Conservation (phyloP, 2,797 vertebrate genomes). For the Molossus molossus region DNA sequence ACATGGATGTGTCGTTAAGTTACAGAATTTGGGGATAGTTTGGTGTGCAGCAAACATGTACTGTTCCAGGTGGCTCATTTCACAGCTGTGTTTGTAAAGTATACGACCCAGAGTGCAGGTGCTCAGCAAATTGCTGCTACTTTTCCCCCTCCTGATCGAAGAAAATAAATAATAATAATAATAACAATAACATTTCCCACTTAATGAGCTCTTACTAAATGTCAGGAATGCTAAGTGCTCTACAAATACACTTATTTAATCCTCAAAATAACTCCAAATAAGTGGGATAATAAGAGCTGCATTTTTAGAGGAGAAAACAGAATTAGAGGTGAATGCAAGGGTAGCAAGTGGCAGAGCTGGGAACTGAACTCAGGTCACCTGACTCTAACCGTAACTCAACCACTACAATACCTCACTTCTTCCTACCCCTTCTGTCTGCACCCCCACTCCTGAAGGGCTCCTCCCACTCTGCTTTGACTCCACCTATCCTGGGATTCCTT, state of each 20-base stretch:
- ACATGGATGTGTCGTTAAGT: background rate
- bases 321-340: background rate
- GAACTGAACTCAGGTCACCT: background rate
- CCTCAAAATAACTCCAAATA: constrained; percentile 12
- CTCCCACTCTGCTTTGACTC: background rate
- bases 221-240: background rate
- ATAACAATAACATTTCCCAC: background rate
- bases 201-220: background rate
- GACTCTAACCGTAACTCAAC: background rate
- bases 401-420: background rate
- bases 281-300: background rate
- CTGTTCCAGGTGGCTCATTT: background rate
- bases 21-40: background rate
- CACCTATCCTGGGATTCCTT: background rate
- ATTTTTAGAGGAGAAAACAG: background rate
- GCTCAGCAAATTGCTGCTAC: background rate
- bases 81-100: background rate
- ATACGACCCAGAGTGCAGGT: background rate
- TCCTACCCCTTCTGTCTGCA: background rate
- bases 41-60: background rate
- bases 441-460: background rate
- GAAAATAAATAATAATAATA: constrained; percentile 13
- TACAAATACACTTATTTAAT: background rate
- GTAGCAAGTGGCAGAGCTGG: background rate
- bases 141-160: background rate